Base-by-base conservation (phyloP, 2,888 invertebrate species). In the Sphaeridia pumilis region DNA sequence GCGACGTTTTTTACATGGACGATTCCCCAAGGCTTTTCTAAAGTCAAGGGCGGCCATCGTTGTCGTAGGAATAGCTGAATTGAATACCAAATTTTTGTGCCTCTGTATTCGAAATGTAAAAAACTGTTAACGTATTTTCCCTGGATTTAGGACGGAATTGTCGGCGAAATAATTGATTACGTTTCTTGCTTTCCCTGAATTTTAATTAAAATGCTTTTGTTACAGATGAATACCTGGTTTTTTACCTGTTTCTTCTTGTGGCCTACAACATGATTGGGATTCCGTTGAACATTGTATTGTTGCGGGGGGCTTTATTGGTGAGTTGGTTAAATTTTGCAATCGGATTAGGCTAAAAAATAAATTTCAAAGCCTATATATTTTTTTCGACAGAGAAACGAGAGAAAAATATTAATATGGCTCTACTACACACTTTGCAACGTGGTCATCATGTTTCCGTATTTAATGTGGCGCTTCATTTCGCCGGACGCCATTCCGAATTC, bases 161-260 rank as follows among this genome's bases (percentile, higher is more conserved):
- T n/a, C n/a, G n/a, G n/a, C n/a, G n/a, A n/a, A n/a, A n/a, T n/a
- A n/a, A n/a, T n/a, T n/a, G n/a, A n/a, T n/a, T n/a, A n/a, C n/a
- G n/a, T n/a, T n/a, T n/a, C 31, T 31, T 31, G 31, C 31, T 31
- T 31, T 31, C 31, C 31, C 31, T 14, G 7, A 31, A 7, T 14
- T 14, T 31, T 31, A 10, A 10, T 31, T 14, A 10, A 31, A 10
- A 10, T 7, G 14, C 31, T 31, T 31, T 31, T 31, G 7, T 52
- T 46, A 2, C 46, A 52, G 52, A 52, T 28, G 52, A 52, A 28
- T 52, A 52, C 28, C 28, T 52, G 41, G 36, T 52, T 26, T 52
- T 52, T 28, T 52, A 52, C 36, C 26, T 52, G 21, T 41, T 52
- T 24, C 46, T 45, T 34, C 52, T 52, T 22, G 24, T 52, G 41